Base-by-base conservation (phyloP, 2,797 vertebrate genomes). In the Sternarchorhynchus goeldii region DNA sequence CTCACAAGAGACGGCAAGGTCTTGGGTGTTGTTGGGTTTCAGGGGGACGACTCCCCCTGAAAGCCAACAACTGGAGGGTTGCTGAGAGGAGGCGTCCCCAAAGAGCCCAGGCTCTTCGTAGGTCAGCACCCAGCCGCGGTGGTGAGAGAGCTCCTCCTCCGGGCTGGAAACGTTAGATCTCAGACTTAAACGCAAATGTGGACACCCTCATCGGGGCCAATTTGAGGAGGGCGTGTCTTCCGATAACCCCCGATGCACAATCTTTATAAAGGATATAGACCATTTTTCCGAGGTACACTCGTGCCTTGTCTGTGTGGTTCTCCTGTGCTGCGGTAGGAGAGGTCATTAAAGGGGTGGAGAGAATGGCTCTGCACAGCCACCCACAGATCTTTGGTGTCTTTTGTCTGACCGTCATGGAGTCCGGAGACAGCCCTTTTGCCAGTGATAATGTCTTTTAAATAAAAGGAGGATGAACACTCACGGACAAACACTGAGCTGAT, bases 401-500 rank as follows among this genome's bases (percentile, higher is more conserved):
- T 66, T 82, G 20, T 78, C 63, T 82, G 76, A 78, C 79, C 69
- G 76, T 80, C 70, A 39, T 32, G 12, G 8, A 66, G 20, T 62
- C 14, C 7, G 12, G 57, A 80, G 59, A 16, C 36, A 16, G 18
- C 20, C 20, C 6, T 66, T 75, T 72, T 76, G 20, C 55, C 2
- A 7, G 56, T 21, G 60, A 79, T 80, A 60, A 75, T 70, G 25
- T 74, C 20, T 78, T 64, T 76, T 36, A 25, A 70, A 65, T 79
- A 62, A 85, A 82, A 79, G 36, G 74, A 67, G 68, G 74, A 71
- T 36, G 36, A 41, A 62, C 39, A 34, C 60, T 60, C 12, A 71
- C 50, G 50, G 69, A 60, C 53, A 90, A 86, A 84, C 86, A 83
- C 80, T 45, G 36, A 72, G 89, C 90, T 89, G 87, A 89, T 88